These are phyloP conservation scores for Quadroppia sp. DNA, from an alignment of 2,888 invertebrate species.

Conservation along the genomic window DNA sequence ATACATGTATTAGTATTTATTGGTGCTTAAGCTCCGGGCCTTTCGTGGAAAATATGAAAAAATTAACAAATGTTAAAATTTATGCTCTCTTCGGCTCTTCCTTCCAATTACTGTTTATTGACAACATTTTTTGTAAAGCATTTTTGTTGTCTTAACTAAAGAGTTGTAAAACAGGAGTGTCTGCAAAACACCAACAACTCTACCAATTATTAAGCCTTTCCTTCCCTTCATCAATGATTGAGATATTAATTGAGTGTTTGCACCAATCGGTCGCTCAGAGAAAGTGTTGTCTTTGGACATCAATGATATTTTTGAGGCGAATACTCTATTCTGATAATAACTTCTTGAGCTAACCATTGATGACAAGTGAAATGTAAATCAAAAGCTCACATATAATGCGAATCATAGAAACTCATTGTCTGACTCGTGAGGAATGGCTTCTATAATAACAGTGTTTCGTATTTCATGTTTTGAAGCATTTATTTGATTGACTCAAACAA, in stretches of 20 bases:
- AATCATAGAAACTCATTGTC: background rate
- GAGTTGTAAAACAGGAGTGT: constrained; percentile 36
- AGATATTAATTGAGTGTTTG: background rate
- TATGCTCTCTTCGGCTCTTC: background rate
- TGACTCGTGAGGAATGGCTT: background rate
- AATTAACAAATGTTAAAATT: constrained; percentile 2
- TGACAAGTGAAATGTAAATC: background rate
- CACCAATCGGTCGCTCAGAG: background rate
- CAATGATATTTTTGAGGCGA: too few relatives aligned
- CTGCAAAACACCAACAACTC: constrained; percentile 12
- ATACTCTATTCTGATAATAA: too few relatives aligned
- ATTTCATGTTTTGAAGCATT: background rate
- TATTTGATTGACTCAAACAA: constrained; percentile 10
- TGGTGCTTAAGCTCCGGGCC: constrained; percentile 15
- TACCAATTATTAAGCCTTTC: background rate
- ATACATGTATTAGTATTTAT: constrained; percentile 20
- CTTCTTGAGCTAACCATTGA: too few relatives aligned
- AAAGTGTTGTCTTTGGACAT: too few relatives aligned
- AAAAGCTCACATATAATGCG: background rate
- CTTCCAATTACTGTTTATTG: constrained; percentile 5
- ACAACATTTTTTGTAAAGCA: constrained; percentile 10
- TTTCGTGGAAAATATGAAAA: constrained; percentile 26
- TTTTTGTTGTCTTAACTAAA: constrained; percentile 34
- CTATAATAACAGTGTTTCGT: background rate
- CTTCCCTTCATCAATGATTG: constrained; percentile 4